phyloP scores from a whole-genome alignment of 2,797 vertebrate species.

The Cossypha polioptera region DNA sequence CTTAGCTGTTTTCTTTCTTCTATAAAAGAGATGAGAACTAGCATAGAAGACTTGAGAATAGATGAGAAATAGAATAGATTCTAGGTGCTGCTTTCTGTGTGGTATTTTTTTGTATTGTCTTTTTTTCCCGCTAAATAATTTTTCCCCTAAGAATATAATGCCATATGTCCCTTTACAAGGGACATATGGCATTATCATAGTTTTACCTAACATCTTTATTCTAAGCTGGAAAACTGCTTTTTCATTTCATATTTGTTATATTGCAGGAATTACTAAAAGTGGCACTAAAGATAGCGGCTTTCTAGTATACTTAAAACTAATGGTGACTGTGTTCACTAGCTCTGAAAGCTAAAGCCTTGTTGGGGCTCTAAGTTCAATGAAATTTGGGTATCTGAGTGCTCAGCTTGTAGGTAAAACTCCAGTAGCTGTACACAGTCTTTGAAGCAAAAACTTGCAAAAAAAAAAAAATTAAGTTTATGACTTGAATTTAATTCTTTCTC shows the following conservation, averaged over 20 bases:
- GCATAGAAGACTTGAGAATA: too few species aligned
- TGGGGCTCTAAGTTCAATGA: neutral
- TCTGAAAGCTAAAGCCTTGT: neutral
- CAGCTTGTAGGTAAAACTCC: neutral
- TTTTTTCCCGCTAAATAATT: neutral
- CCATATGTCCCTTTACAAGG: neutral
- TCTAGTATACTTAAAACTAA: neutral
- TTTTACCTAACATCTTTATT: neutral
- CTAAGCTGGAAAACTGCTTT: neutral
- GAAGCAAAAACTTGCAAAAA: neutral
- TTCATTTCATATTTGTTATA: neutral
- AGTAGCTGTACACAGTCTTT: neutral
- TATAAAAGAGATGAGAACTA: neutral
- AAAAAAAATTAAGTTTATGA: neutral
- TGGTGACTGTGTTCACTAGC: rapidly evolving
- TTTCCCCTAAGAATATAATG: neutral
- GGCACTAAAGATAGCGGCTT: neutral
- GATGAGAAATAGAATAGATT: neutral
- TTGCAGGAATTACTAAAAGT: neutral
- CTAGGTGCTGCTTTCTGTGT: neutral
- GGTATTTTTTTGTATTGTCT: neutral
- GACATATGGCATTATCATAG: neutral
- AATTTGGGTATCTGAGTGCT: neutral
- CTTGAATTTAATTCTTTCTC: neutral
- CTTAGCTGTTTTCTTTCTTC: neutral